phyloP scores from a whole-genome alignment of 2,797 vertebrate species.

The Hippopotamyrus pictus region DNA sequence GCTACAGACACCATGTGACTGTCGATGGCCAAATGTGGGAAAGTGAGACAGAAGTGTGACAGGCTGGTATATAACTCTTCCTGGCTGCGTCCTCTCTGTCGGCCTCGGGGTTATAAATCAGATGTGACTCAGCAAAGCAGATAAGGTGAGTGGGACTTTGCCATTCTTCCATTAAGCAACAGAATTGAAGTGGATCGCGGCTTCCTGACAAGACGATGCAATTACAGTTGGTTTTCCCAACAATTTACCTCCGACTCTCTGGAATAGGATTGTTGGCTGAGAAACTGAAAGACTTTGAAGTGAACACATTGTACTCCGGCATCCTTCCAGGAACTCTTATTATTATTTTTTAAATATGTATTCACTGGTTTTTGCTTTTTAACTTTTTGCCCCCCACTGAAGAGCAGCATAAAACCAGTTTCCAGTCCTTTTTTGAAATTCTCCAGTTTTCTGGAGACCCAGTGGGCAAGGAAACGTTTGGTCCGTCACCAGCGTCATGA shows the following conservation, averaged over 20 bases:
- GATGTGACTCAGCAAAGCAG: not conserved
- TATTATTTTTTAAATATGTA: not conserved
- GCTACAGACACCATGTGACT: not conserved
- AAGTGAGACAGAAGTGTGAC: not conserved
- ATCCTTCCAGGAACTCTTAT: not conserved
- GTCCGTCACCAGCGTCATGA: not conserved
- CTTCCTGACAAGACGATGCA: not conserved
- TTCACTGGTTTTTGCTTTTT: not conserved
- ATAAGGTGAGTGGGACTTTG: not conserved
- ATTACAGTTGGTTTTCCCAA: not conserved
- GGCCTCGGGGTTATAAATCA: not conserved
- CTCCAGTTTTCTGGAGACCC: not conserved
- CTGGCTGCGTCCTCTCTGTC: not conserved
- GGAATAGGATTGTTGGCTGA: not conserved
- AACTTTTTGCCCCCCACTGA: not conserved
- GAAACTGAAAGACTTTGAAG: not conserved
- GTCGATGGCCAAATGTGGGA: not conserved
- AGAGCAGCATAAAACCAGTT: not conserved
- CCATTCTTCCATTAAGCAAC: not conserved
- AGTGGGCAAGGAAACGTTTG: not conserved
- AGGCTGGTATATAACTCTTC: not conserved
- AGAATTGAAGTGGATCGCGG: not conserved
- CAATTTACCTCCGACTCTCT: not conserved
- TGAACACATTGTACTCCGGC: not conserved
- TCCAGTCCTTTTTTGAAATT: not conserved